A percentile compares a stretch with the other conserved stretches of the same genome.
These are phyloP conservation scores for Engystomops pustulosus DNA, from an alignment of 2,113 vertebrate species.

Conservation along the genomic window DNA sequence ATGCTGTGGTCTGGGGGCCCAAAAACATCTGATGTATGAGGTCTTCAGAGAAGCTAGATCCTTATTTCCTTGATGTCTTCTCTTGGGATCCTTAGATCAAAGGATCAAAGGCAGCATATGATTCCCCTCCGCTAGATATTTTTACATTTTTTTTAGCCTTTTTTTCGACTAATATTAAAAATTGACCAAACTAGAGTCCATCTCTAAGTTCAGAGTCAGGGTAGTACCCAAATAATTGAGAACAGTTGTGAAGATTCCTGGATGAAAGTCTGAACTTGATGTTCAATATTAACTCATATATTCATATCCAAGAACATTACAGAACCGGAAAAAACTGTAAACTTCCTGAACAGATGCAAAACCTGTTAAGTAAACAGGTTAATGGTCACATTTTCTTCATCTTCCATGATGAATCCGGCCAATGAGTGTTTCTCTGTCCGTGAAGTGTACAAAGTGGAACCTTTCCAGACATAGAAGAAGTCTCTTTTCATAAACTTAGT, in stretches of 20 bases:
- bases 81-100: no score
- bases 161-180: no score
- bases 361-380: not conserved
- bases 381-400: slow-evolving; percentile 6
- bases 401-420: slow-evolving; percentile 31
- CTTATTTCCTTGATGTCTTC: no score
- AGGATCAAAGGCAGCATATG: no score
- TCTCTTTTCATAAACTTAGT: slow-evolving; percentile 55
- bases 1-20: no score
- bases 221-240: not conserved
- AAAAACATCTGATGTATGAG: no score
- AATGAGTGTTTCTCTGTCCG: slow-evolving; percentile 33
- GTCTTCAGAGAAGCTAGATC: no score
- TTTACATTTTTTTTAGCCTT: no score
- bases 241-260: not conserved
- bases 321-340: not conserved
- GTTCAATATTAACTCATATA: not conserved
- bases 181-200: not conserved
- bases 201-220: not conserved
- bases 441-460: slow-evolving; percentile 33
- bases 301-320: not conserved
- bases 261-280: not conserved
- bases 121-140: no score
- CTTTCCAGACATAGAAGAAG: slow-evolving; percentile 52
- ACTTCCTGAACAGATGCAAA: not conserved